Base-by-base conservation (phyloP, 1,140 invertebrate genomes). In the Saxidomus purpurata region DNA sequence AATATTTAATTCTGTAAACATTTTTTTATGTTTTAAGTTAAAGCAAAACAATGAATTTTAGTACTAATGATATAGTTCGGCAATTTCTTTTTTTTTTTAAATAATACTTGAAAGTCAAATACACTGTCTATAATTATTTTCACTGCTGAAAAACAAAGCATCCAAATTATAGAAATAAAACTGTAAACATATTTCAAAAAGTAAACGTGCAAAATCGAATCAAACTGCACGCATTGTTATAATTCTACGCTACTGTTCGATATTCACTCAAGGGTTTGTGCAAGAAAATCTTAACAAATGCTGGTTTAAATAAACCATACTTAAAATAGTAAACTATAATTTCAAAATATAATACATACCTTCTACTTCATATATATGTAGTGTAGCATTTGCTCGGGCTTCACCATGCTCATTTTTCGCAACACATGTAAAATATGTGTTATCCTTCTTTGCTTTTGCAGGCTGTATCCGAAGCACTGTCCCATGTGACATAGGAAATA, bases 381-480 rank as follows among this genome's bases (percentile, higher is more conserved):
- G 97, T 55, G 97, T 97, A 36, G 98, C 98, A 91, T 98, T 97
- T 55, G 98, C 98, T 89, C 97, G 97, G 84, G 99, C 98, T 96
- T 99, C 98, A 1, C 98, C 99, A 25, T 92, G 90, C 17, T 92
- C 91, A 89, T 95, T 94, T 47, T 92, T 86, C 17, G 94, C 94
- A 47, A 94, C 93, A 86, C 94, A 95, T 55, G 94, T 93, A 87
- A 92, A 94, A 40, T 74, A 79, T n/a, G 97, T 97, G 43, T 98
- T 97, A 95, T 99, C 98, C 81, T 98, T 97, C 22, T 96, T 96
- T 25, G 97, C 96, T 89, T 98, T 97, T 17, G 99, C 98, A 0
- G 98, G 98, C 94, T 99, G 98, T 92, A 99, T 99, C 89, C 99
- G 96, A 38, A 99, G 97, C 90, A 99, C 97, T 31, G 98, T 98